Evolutionary conservation across 2,888 invertebrate species (phyloP), one percentile per base, ranked within the genome.

Genomic region (Trachelus stipa): DNA sequence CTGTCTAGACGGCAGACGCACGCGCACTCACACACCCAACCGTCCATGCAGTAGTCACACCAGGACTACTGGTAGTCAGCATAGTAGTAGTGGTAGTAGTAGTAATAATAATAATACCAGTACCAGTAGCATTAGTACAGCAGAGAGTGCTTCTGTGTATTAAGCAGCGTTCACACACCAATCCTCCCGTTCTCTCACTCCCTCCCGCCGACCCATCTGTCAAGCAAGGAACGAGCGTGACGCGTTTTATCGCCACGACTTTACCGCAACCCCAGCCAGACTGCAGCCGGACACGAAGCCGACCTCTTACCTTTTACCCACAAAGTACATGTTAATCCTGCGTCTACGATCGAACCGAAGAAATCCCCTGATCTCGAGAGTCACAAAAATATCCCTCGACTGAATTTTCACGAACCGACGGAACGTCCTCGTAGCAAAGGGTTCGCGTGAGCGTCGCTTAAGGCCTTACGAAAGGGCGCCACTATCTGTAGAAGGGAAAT

Each of bases 1-100:
- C 88, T 87, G 89, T 89, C 89, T 89, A 89, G 89, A 89, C 89
- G 88, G 87, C 87, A 87, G 87, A 85, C 87, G 87, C 88, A 83
- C 84, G 84, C 81, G 76, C 76, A 78, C 81, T 76, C 73, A 34
- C 35, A 77, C 79, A 68, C 69, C 30, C 34, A 77, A 56, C 23
- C 56, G 6, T 15, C 56, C 23, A 23, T 23, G 56, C 9, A 56
- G 56, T 23, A 23, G 56, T 56, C 35, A 23, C 23, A 56, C 56
- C 56, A 23, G 56, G 9, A 23, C 6, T 23, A 9, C 56, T 23
- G 15, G 56, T 9, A 56, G 56, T 23, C 56, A 23, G 9, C 34
- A 34, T 9, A 1, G 56, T 23, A 56, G 23, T 23, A 23, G 56
- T 6, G 6, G 40, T 40, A 15, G 6, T 15, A 23, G 15, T 15